phyloP scores from a whole-genome alignment of 1,140 invertebrate species.

The Drosophila melanogaster region DNA sequence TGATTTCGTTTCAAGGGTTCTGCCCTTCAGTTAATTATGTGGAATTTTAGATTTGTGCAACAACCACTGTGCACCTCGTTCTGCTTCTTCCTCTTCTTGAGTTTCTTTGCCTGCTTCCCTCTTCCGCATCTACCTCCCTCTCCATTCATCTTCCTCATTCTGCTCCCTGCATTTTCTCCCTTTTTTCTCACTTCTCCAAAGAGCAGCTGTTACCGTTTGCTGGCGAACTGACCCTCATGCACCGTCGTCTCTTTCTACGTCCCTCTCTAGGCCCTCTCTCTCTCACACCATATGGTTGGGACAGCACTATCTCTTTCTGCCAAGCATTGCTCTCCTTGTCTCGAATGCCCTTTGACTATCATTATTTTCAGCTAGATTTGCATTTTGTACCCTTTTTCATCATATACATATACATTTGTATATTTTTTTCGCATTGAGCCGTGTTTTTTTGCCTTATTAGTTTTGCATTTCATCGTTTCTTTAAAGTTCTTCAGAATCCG shows the following conservation, averaged over 20 bases:
- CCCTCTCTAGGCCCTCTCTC: constrained; percentile 8
- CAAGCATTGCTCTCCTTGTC: background rate
- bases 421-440: constrained; percentile 10
- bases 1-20: background rate
- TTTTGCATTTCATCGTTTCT: constrained; percentile 7
- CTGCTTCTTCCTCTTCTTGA: background rate
- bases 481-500: background rate
- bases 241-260: constrained; percentile 10
- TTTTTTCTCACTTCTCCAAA: constrained; percentile 12
- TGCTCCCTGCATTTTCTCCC: constrained; percentile 17
- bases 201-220: constrained; percentile 50
- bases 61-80: constrained; percentile 22
- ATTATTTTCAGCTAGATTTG: constrained; percentile 24
- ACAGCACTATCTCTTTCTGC: constrained; percentile 15
- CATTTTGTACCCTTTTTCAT: constrained; percentile 21
- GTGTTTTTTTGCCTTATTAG: constrained; percentile 11
- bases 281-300: constrained; percentile 2
- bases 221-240: constrained; percentile 26
- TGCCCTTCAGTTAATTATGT: background rate
- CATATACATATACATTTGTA: background rate
- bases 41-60: constrained; percentile 8
- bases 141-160: background rate
- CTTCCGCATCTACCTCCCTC: constrained; percentile 3
- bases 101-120: constrained; percentile 7
- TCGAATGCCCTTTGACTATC: constrained; percentile 19